Percentiles rank a stretch among this genome's conserved stretches.
phyloP scores from a whole-genome alignment of 2,113 vertebrate genomes.

The Petromus typicus region DNA sequence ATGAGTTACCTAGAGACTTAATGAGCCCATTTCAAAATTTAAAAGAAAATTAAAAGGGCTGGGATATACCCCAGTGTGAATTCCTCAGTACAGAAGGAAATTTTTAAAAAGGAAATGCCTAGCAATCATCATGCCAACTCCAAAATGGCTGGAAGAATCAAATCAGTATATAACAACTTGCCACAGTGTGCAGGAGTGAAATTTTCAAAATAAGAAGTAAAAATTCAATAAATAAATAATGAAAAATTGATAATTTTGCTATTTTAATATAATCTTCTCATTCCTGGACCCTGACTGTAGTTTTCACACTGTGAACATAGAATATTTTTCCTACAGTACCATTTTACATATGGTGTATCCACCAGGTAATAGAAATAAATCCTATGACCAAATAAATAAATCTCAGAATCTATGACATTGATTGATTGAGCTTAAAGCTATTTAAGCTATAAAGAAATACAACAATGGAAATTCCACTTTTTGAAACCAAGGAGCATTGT shows the following conservation, averaged over 20 bases:
- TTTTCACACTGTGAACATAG: background rate
- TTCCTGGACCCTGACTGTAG: background rate
- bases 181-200: background rate
- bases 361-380: background rate
- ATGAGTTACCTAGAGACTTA: background rate
- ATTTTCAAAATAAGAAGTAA: conserved; percentile 58
- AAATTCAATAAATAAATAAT: background rate
- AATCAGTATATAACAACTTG: background rate
- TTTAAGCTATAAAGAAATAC: conserved; percentile 25
- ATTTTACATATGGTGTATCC: no score
- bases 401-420: background rate
- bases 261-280: conserved; percentile 42
- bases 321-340: background rate
- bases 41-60: background rate
- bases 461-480: background rate
- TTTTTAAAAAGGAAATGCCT: background rate
- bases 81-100: background rate
- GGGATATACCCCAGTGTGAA: background rate
- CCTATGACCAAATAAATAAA: background rate
- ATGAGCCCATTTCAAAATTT: background rate
- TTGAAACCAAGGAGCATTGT: background rate
- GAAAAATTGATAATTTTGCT: background rate
- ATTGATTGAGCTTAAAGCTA: conserved; percentile 7
- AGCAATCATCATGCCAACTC: background rate
- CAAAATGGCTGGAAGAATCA: conserved; percentile 25